Percentiles rank a stretch among this genome's conserved stretches.
phyloP scores from a whole-genome alignment of 2,113 vertebrate genomes.

The Oreocharis arfaki region DNA sequence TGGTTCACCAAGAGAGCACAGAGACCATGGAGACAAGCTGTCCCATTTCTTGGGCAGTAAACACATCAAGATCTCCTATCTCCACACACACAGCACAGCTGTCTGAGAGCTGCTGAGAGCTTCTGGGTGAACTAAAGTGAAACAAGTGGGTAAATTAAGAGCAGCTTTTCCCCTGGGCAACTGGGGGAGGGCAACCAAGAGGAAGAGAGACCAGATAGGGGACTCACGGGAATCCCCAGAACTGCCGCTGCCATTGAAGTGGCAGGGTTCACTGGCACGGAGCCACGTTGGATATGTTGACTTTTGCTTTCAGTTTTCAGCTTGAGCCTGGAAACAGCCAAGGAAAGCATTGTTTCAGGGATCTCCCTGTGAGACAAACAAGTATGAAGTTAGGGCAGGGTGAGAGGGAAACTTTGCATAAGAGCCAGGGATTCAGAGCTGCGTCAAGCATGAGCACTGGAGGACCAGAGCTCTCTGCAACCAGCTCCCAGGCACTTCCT shows the following conservation, averaged over 20 bases:
- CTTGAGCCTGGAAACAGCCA: not conserved
- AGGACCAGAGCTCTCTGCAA: not conserved
- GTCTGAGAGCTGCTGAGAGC: not conserved
- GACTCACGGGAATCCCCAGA: not conserved
- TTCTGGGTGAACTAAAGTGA: not conserved
- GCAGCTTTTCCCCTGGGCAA: not conserved
- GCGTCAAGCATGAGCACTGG: fast-evolving
- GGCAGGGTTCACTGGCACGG: fast-evolving
- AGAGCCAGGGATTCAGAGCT: not conserved
- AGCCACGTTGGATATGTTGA: fast-evolving
- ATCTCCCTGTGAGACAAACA: not conserved
- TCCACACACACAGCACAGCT: not conserved
- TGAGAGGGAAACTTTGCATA: not conserved
- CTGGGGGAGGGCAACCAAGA: not conserved
- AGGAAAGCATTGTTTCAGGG: not conserved
- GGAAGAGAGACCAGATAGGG: not conserved
- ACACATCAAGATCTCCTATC: not conserved
- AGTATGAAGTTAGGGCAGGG: not conserved
- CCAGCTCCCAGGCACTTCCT: not conserved
- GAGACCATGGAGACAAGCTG: fast-evolving
- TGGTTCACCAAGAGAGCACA: not conserved
- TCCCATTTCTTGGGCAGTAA: not conserved
- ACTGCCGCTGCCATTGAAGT: fast-evolving
- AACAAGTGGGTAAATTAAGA: not conserved
- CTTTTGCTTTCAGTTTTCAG: not conserved